Evolutionary conservation across 2,888 invertebrate species (phyloP).

Genomic region (Resseliella maxima): DNA sequence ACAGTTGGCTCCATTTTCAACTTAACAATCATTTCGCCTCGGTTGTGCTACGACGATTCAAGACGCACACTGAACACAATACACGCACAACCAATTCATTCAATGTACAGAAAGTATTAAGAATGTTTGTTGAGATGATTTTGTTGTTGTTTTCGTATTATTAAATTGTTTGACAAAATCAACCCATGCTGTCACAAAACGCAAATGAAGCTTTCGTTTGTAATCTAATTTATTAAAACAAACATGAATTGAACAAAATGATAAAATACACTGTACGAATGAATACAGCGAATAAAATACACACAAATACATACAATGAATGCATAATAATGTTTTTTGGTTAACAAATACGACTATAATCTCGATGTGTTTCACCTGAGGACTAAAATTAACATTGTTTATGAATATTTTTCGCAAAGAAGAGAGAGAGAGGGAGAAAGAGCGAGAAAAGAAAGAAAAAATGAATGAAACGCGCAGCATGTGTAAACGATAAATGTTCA

Average conservation of each 20-base stretch:
- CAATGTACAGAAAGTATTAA: not conserved
- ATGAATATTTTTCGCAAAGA: not conserved
- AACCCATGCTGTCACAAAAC: too few species aligned
- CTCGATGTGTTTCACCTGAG: not conserved
- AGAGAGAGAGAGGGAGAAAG: too few species aligned
- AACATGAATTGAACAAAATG: not conserved
- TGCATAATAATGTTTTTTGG: not conserved
- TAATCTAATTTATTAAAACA: conserved; percentile 18
- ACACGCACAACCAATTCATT: too few species aligned
- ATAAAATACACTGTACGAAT: not conserved
- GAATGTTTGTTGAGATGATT: not conserved
- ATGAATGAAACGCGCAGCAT: too few species aligned
- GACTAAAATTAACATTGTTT: not conserved
- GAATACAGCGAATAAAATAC: too few species aligned
- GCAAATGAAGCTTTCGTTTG: not conserved
- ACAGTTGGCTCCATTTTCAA: too few species aligned
- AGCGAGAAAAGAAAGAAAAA: too few species aligned
- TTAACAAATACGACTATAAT: not conserved
- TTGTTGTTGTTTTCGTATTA: not conserved
- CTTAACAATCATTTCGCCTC: too few species aligned
- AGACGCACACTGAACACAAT: too few species aligned
- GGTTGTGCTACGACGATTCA: too few species aligned
- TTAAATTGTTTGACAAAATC: not conserved
- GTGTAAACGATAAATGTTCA: not conserved
- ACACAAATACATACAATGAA: not conserved